phyloP scores from a whole-genome alignment of 2,797 vertebrate species.

The Manis pentadactyla region DNA sequence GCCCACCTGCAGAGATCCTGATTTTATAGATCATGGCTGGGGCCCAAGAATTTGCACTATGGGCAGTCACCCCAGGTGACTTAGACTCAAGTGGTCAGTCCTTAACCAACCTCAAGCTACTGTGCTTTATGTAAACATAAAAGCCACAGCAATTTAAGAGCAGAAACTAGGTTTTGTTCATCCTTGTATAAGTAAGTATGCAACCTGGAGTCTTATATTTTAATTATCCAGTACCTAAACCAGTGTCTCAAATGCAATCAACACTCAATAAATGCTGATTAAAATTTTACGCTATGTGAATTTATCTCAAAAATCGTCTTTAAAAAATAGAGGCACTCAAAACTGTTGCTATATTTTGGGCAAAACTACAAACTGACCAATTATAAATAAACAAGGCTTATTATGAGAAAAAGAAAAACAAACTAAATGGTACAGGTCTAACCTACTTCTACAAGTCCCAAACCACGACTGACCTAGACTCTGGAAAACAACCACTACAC shows the following conservation, averaged over 20 bases:
- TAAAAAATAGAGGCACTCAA: not conserved
- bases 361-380: not conserved
- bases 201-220: not conserved
- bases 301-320: not conserved
- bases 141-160: not conserved
- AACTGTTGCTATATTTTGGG: not conserved
- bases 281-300: not conserved
- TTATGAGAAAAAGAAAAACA: not conserved
- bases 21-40: not conserved
- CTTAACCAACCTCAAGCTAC: not conserved
- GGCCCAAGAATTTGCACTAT: not conserved
- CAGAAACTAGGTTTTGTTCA: not conserved
- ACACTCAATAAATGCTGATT: not conserved
- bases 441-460: not conserved
- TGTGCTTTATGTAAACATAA: not conserved
- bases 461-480: not conserved
- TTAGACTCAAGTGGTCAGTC: not conserved
- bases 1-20: not conserved
- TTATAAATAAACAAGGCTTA: slow-evolving; percentile 18
- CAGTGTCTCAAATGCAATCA: not conserved
- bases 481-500: not conserved
- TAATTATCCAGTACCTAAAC: slow-evolving; percentile 34
- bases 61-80: not conserved
- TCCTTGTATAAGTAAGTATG: not conserved
- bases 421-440: not conserved